These are phyloP conservation scores for Aphidius colemani DNA, from an alignment of 2,888 invertebrate genomes.

Conservation along the genomic window DNA sequence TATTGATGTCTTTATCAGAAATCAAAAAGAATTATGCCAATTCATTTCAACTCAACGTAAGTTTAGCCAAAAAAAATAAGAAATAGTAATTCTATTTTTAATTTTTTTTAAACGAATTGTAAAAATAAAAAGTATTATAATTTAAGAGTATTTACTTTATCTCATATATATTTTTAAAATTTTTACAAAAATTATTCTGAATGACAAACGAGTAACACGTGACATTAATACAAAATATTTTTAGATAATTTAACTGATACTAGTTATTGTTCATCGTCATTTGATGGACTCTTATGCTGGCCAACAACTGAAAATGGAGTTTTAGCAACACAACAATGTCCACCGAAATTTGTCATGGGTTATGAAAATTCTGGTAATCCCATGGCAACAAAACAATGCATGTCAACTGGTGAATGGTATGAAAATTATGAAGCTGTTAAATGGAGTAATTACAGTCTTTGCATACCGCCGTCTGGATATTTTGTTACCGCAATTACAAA, in stretches of 20 bases:
- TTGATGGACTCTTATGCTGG: conserved; percentile 66
- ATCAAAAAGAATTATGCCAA: conserved; percentile 36
- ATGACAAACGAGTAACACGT: too few relatives aligned
- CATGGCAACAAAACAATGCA: conserved; percentile 61
- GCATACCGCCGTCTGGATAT: conserved; percentile 48
- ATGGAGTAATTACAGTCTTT: conserved; percentile 63
- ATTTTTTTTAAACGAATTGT: too few relatives aligned
- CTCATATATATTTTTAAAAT: too few relatives aligned
- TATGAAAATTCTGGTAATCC: conserved; percentile 32
- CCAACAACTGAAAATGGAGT: conserved; percentile 58
- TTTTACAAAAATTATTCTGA: too few relatives aligned
- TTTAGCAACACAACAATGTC: conserved; percentile 60
- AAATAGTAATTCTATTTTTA: too few relatives aligned
- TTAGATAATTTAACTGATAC: conserved; percentile 28
- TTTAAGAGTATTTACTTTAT: too few relatives aligned
- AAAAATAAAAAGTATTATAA: too few relatives aligned
- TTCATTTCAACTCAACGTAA: conserved; percentile 31
- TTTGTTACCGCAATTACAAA: conserved; percentile 47
- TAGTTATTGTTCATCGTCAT: conserved; percentile 57
- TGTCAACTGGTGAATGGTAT: conserved; percentile 62
- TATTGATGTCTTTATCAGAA: conserved; percentile 30
- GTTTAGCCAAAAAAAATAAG: conserved; percentile 1
- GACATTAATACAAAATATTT: neutral
- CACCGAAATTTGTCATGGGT: conserved; percentile 41
- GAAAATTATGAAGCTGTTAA: conserved; percentile 48